phyloP scores from a whole-genome alignment of 2,797 vertebrate species.

The Hozukius guyotensis region DNA sequence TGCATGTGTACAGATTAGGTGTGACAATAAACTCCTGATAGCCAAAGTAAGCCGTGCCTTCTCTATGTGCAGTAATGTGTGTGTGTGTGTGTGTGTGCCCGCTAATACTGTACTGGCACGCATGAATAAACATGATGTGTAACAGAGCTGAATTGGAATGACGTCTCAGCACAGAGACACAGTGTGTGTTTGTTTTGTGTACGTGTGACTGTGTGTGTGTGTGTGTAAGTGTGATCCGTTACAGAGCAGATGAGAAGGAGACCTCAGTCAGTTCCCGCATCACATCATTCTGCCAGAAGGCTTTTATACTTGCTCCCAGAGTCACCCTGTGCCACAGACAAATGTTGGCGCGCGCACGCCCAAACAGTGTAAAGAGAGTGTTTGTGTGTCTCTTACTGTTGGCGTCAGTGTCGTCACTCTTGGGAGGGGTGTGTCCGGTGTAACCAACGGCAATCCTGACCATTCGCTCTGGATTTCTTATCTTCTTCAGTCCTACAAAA shows the following conservation, averaged over 20 bases:
- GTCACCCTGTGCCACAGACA: constrained; percentile 69
- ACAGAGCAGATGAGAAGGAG: constrained; percentile 76
- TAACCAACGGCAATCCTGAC: constrained; percentile 86
- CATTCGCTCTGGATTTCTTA: constrained; percentile 87
- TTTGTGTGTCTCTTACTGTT: constrained; percentile 84
- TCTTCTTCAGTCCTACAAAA: constrained; percentile 86
- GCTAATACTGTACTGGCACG: constrained; percentile 75
- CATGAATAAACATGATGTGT: constrained; percentile 85
- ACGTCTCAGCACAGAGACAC: constrained; percentile 70
- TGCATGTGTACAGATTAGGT: constrained; percentile 84
- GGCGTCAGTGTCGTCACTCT: constrained; percentile 85
- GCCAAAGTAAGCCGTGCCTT: constrained; percentile 76
- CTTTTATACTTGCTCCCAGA: constrained; percentile 76
- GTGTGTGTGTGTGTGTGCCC: constrained; percentile 34
- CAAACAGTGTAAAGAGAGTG: constrained; percentile 49
- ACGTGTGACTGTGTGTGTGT: not conserved
- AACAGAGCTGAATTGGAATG: constrained; percentile 83
- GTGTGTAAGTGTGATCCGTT: constrained; percentile 60
- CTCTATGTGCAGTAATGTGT: constrained; percentile 39
- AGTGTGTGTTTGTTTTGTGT: constrained; percentile 44
- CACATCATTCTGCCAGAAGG: constrained; percentile 77
- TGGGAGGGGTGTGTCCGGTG: constrained; percentile 85
- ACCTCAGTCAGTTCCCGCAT: constrained; percentile 72
- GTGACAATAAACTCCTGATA: constrained; percentile 84
- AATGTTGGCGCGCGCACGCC: constrained; percentile 29